Percentiles rank a stretch among this genome's conserved stretches.
These are phyloP conservation scores for Papilio xuthus DNA, from an alignment of 1,140 invertebrate genomes.

Conservation along the genomic window DNA sequence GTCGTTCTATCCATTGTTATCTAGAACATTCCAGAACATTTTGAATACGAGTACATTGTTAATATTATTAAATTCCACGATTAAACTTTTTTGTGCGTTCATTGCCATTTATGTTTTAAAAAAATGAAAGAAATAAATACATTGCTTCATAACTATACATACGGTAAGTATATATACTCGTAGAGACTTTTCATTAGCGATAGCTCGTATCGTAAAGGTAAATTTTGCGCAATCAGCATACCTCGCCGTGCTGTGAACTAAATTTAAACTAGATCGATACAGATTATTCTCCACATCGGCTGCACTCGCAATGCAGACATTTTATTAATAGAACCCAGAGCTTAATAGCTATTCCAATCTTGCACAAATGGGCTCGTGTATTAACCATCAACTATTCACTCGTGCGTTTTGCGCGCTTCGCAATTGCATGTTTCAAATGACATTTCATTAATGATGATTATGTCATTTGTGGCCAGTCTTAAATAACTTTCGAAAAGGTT, in stretches of 20 bases:
- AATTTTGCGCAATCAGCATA: slow-evolving; percentile 38
- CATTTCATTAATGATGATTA: slow-evolving; percentile 23
- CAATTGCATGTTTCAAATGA: slow-evolving; percentile 24
- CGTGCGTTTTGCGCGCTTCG: slow-evolving; percentile 13
- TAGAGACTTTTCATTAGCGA: not conserved
- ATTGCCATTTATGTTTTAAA: not conserved
- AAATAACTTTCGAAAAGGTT: not conserved
- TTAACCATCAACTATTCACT: slow-evolving; percentile 41
- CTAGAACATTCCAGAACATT: not conserved
- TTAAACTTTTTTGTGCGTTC: not conserved
- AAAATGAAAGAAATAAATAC: not conserved
- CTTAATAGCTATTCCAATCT: slow-evolving; percentile 52
- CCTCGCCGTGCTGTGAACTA: slow-evolving; percentile 54
- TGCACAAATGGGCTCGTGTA: slow-evolving; percentile 42
- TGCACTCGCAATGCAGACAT: slow-evolving; percentile 65
- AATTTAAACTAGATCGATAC: slow-evolving; percentile 78
- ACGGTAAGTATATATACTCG: not conserved
- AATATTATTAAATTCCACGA: not conserved
- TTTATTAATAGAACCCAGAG: slow-evolving; percentile 65
- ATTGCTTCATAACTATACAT: not conserved
- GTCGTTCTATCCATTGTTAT: not conserved
- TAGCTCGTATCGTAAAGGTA: slow-evolving; percentile 1
- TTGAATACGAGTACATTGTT: not conserved
- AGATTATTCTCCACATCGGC: slow-evolving; percentile 61
- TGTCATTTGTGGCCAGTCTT: not conserved